Conservation (phyloP, 2,888 invertebrate genomes). For the Cryptocephalus primarius region DNA sequence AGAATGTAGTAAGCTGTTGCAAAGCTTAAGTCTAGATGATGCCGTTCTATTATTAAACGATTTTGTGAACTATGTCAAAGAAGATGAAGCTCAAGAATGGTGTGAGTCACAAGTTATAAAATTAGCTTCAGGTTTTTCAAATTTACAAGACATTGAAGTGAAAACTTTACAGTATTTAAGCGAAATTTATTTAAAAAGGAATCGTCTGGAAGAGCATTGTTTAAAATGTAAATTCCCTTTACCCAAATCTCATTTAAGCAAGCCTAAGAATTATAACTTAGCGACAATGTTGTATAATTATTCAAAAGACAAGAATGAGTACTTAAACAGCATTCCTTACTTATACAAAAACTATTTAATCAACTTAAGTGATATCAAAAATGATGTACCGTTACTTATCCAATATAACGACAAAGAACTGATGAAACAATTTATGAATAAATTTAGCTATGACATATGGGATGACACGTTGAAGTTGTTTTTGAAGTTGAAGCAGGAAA, state of each 20-base stretch:
- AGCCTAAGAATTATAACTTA: slow-evolving; percentile 42
- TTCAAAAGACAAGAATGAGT: slow-evolving; percentile 30
- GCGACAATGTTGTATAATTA: slow-evolving; percentile 43
- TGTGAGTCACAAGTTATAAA: slow-evolving; percentile 31
- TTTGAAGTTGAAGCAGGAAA: slow-evolving; percentile 44
- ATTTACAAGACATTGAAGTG: slow-evolving; percentile 2
- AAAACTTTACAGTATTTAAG: slow-evolving; percentile 36
- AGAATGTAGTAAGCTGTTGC: slow-evolving; percentile 22
- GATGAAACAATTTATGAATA: slow-evolving; percentile 43
- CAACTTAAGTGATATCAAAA: slow-evolving; percentile 37
- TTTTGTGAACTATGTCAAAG: slow-evolving; percentile 23
- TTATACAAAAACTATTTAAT: slow-evolving; percentile 50
- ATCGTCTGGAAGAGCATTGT: slow-evolving; percentile 40
- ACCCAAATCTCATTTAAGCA: slow-evolving; percentile 39
- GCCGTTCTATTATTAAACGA: slow-evolving; percentile 20
- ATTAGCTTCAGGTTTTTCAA: slow-evolving; percentile 18
- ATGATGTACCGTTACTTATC: slow-evolving; percentile 45
- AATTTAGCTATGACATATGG: slow-evolving; percentile 50
- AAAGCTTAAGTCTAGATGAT: slow-evolving; percentile 16
- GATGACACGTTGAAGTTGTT: slow-evolving; percentile 44
- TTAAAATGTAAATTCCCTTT: slow-evolving; percentile 52
- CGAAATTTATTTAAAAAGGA: slow-evolving; percentile 42
- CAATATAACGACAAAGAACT: slow-evolving; percentile 49
- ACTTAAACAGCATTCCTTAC: slow-evolving; percentile 50
- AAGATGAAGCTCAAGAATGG: slow-evolving; percentile 23